phyloP scores from a whole-genome alignment of 2,888 invertebrate species.

The Xestia xanthographa region DNA sequence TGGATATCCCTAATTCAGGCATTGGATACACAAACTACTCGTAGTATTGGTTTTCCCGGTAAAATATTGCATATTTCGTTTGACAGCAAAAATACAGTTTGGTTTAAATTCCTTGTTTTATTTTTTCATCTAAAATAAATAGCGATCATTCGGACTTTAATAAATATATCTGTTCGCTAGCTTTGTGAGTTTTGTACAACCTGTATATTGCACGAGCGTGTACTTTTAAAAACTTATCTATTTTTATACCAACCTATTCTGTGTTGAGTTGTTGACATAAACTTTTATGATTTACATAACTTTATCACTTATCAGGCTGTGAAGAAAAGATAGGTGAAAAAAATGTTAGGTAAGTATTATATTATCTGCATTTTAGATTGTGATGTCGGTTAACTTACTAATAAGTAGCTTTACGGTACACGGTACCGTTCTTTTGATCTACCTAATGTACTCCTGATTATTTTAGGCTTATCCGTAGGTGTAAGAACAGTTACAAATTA shows the following conservation, averaged over 20 bases:
- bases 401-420: not conserved
- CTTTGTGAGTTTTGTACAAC: conserved; percentile 25
- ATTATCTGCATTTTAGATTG: not conserved
- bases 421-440: not conserved
- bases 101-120: conserved; percentile 27
- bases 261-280: not conserved
- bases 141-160: conserved; percentile 21
- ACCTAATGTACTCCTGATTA: not conserved
- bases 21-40: conserved; percentile 20
- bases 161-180: not conserved
- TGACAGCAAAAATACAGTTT: conserved; percentile 27
- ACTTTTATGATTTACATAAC: not conserved
- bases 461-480: not conserved
- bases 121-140: conserved; percentile 36
- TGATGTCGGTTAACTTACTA: not conserved
- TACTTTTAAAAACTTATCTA: not conserved
- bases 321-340: not conserved
- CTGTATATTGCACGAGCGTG: not conserved
- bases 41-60: conserved; percentile 42
- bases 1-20: conserved; percentile 20
- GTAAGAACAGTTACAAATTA: conserved; percentile 3
- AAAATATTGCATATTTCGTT: conserved; percentile 48
- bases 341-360: not conserved
- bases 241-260: not conserved
- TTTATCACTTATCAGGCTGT: not conserved